Conservation (phyloP, 2,797 vertebrate species). For the Channallabes apus region DNA sequence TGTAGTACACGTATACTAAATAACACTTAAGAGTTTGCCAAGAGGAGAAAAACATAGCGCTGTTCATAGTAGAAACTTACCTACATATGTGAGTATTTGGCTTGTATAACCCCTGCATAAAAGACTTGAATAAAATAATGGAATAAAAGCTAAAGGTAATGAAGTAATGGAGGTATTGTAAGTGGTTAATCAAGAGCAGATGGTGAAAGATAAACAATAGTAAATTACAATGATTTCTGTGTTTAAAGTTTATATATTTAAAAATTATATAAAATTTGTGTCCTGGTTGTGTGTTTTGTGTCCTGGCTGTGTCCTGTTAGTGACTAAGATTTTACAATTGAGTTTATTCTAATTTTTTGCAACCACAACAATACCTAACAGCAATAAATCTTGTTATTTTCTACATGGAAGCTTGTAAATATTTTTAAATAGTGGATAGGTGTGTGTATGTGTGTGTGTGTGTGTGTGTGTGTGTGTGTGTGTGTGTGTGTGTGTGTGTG, state of each 20-base stretch:
- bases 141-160: conserved; percentile 25
- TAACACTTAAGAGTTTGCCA: conserved; percentile 25
- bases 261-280: too few species aligned
- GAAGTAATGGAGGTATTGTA: conserved; percentile 54
- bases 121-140: conserved; percentile 17
- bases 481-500: conserved; percentile 18
- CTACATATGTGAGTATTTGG: not conserved
- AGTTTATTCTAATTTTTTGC: conserved; percentile 62
- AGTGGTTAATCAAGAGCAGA: conserved; percentile 41
- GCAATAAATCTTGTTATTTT: conserved; percentile 51
- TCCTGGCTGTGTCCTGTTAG: not conserved
- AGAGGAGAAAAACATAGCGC: conserved; percentile 11
- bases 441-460: too few species aligned
- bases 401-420: conserved; percentile 44
- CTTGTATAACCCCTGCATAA: not conserved
- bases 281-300: not conserved
- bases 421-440: conserved; percentile 51
- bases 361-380: conserved; percentile 50
- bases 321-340: conserved; percentile 53
- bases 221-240: not conserved
- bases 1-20: conserved; percentile 47
- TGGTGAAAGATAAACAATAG: not conserved
- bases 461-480: conserved; percentile 44
- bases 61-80: not conserved
- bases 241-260: not conserved